Percentiles rank a stretch among this genome's conserved stretches.
Conservation (phyloP, 2,113 vertebrate species). For the Corythoichthys haematopterus region DNA sequence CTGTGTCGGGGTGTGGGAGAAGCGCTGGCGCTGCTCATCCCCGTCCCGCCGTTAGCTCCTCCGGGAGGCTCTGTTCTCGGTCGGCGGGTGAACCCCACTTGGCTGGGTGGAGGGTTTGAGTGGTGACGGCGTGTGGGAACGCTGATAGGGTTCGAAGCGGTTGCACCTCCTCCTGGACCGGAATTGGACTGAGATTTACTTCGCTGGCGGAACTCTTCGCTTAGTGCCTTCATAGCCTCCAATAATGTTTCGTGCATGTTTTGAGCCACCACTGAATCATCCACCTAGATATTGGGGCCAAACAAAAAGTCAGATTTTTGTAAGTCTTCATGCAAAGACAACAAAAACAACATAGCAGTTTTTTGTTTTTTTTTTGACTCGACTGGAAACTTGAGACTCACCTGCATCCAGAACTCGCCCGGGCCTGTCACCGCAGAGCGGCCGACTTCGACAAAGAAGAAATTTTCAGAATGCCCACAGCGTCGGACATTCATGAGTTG, state of each 20-base stretch:
- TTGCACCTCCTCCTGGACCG: constrained; percentile 68
- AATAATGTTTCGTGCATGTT: constrained; percentile 82
- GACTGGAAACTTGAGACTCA: constrained; percentile 38
- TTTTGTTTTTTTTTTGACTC: constrained; percentile 13
- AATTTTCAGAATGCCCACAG: constrained; percentile 79
- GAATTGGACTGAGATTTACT: constrained; percentile 76
- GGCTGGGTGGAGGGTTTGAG: constrained; percentile 64
- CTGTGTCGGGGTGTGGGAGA: constrained; percentile 64
- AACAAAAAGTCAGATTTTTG: neutral
- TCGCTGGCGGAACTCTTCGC: constrained; percentile 78
- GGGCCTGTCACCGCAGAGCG: constrained; percentile 76
- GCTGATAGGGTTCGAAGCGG: constrained; percentile 78
- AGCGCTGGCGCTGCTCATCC: constrained; percentile 48
- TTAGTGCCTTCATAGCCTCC: constrained; percentile 78
- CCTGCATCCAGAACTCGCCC: constrained; percentile 83
- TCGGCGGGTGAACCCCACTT: constrained; percentile 70
- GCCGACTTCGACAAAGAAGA: constrained; percentile 82
- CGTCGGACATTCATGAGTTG: constrained; percentile 80
- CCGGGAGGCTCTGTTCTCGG: constrained; percentile 69
- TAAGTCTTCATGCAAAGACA: neutral
- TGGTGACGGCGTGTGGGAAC: constrained; percentile 67
- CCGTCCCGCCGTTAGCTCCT: constrained; percentile 40
- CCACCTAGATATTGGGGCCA: constrained; percentile 57
- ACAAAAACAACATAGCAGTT: neutral
- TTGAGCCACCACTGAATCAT: constrained; percentile 76